phyloP scores from a whole-genome alignment of 2,113 vertebrate genomes.

The Solenodon paradoxus region DNA sequence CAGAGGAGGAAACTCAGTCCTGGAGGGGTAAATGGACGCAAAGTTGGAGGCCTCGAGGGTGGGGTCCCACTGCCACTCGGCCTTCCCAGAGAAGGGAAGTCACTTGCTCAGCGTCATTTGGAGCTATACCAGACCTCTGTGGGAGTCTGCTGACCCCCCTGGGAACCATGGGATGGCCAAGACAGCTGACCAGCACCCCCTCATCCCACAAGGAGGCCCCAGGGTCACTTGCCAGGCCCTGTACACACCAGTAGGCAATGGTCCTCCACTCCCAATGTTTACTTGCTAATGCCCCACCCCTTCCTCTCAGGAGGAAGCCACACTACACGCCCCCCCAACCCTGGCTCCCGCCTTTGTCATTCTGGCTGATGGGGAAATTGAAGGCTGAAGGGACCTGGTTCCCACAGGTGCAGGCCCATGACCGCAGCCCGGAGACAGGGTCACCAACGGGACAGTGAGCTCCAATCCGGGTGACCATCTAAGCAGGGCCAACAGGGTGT shows the following conservation, averaged over 20 bases:
- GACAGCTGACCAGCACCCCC: background rate
- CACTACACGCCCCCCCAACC: background rate
- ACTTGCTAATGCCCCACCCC: no score
- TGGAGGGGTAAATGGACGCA: background rate
- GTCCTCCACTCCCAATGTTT: no score
- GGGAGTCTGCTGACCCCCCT: background rate
- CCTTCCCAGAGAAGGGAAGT: background rate
- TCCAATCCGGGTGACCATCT: no score
- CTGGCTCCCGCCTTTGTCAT: no score
- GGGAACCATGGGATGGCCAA: background rate
- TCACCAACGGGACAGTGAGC: no score
- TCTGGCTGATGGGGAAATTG: background rate
- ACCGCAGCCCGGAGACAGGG: no score
- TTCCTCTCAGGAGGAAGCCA: background rate
- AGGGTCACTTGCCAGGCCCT: accelerated
- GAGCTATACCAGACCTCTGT: background rate
- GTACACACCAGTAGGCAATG: no score
- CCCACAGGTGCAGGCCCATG: background rate
- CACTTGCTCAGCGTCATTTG: background rate
- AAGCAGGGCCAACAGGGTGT: no score
- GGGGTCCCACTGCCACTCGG: background rate
- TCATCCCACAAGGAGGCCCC: no score
- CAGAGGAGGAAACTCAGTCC: background rate
- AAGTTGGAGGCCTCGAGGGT: background rate
- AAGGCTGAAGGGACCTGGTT: background rate